Base-by-base conservation (phyloP, 2,113 vertebrate species). In the Lontra canadensis region DNA sequence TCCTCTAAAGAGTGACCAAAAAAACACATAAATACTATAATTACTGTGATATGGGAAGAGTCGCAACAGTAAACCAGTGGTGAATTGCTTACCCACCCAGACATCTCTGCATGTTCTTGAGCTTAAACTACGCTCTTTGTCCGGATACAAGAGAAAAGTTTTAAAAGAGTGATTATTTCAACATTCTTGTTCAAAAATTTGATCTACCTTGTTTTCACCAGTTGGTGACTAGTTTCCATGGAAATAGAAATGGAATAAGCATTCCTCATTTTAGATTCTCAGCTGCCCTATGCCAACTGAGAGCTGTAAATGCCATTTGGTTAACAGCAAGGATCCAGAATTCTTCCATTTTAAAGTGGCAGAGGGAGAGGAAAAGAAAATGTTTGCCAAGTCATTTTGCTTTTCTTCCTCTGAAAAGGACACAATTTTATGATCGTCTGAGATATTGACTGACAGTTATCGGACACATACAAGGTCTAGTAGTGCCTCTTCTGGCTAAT, bases 241-340 rank as follows among this genome's bases (percentile, higher is more conserved):
- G 98, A 95, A 98, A 98, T 98, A 76, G 92, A 96, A 96, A 97
- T 98, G 97, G 95, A 98, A 98, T 97, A 98, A 98, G 97, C 97
- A 98, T 97, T 96, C 95, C 96, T 97, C 83, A 1, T 96, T 97
- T 98, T 97, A 98, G 98, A 96, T 94, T 97, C 82, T 97, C 97
- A 96, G 97, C 96, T 97, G 91, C 97, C 97, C 96, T 90, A 83
- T 98, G 97, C 97, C 98, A 98, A 83, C 97, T 93, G 88, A 98
- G 97, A 98, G 95, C 98, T 98, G 97, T 97, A 96, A 98, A 98
- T 98, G 97, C 97, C 97, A 98, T 98, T 98, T 98, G 98, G 97
- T 98, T 97, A 97, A 97, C 97, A 98, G 97, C 82, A 76, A 98
- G 97, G 61, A 98, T 96, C 94, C 97, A 98, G 97, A 97, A 98